These are phyloP conservation scores for Tetramorium bicarinatum DNA, from an alignment of 2,888 invertebrate genomes.

Conservation along the genomic window DNA sequence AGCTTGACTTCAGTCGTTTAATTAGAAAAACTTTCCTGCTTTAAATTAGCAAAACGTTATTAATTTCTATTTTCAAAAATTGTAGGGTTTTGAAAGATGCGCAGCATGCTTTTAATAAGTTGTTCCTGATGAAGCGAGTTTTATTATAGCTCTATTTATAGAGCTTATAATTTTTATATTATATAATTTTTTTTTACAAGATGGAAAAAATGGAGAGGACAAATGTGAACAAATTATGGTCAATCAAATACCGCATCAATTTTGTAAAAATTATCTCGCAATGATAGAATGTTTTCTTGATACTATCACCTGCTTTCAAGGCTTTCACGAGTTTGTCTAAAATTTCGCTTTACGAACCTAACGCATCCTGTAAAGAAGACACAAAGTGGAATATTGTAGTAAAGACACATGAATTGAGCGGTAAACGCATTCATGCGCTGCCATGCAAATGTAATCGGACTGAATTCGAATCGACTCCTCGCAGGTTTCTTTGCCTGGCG, in stretches of 20 bases:
- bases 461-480: conserved; percentile 20
- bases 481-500: background rate
- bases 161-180: too few species aligned
- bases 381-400: background rate
- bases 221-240: too few species aligned
- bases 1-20: background rate
- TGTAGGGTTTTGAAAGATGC: background rate
- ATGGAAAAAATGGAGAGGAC: too few species aligned
- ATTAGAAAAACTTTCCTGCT: background rate
- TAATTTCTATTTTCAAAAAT: background rate
- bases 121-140: background rate
- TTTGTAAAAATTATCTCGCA: background rate
- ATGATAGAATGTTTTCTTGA: background rate
- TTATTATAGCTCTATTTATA: background rate
- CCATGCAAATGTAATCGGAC: background rate
- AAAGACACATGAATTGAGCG: conserved; percentile 12
- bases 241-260: too few species aligned
- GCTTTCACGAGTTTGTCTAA: background rate
- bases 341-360: background rate
- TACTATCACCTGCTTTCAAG: background rate
- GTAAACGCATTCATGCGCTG: conserved; percentile 14
- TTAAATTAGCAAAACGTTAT: background rate
- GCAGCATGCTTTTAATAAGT: background rate
- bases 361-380: background rate
- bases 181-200: too few species aligned